phyloP scores from a whole-genome alignment of 2,888 invertebrate genomes.

The Macrosiphum euphorbiae region DNA sequence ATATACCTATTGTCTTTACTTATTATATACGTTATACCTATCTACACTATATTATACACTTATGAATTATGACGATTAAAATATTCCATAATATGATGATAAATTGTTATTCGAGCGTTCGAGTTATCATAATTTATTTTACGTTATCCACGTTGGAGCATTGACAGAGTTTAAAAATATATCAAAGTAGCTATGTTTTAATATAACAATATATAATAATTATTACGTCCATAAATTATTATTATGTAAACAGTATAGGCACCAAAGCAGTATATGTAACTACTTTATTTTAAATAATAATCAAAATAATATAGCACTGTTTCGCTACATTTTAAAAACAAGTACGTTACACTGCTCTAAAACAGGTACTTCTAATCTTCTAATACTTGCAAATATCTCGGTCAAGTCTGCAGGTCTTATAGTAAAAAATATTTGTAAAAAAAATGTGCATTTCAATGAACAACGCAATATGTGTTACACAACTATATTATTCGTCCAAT shows the following conservation, averaged over 20 bases:
- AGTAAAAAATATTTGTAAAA: background rate
- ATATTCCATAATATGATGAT: background rate
- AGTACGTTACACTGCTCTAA: background rate
- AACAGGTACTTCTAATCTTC: no score
- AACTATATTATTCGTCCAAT: background rate
- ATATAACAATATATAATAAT: background rate
- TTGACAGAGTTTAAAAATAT: background rate
- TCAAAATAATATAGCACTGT: background rate
- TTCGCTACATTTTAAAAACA: background rate
- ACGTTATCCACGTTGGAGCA: background rate
- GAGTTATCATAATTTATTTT: background rate
- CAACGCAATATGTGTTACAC: background rate
- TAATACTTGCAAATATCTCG: background rate
- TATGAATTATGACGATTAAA: background rate
- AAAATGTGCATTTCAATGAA: background rate
- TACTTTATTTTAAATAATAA: background rate
- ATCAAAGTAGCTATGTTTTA: background rate
- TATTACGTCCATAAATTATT: background rate
- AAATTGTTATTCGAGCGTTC: background rate
- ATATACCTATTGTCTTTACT: background rate
- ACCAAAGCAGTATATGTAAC: background rate
- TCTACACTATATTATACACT: background rate
- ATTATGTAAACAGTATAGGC: background rate
- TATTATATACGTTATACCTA: background rate
- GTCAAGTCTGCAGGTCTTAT: background rate